Percentiles rank a stretch among this genome's conserved stretches.
These are phyloP conservation scores for Megalonaias nervosa DNA, from an alignment of 1,140 invertebrate species.

Conservation along the genomic window DNA sequence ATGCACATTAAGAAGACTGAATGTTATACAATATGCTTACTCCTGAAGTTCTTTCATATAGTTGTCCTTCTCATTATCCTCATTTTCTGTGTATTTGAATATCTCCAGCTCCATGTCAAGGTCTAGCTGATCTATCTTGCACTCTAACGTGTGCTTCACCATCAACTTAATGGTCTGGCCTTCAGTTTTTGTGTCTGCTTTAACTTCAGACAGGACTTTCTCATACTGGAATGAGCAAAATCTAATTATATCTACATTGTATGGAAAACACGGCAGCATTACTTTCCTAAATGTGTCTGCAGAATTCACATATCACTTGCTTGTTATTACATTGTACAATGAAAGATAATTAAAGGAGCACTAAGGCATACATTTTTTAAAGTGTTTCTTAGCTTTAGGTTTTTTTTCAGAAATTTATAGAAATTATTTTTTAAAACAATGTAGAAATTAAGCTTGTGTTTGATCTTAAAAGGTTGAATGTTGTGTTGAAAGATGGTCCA, in stretches of 20 bases:
- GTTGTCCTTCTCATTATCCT: slow-evolving; percentile 95
- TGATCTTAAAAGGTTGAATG: too few relatives aligned
- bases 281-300: too few relatives aligned
- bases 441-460: too few relatives aligned
- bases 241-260: background rate
- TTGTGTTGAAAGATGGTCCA: too few relatives aligned
- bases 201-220: slow-evolving; percentile 7
- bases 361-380: too few relatives aligned
- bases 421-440: too few relatives aligned
- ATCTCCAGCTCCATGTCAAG: slow-evolving; percentile 91
- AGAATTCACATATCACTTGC: too few relatives aligned
- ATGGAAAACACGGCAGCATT: too few relatives aligned
- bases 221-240: slow-evolving; percentile 26
- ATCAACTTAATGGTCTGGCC: slow-evolving; percentile 73
- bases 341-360: too few relatives aligned
- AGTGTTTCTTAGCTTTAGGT: too few relatives aligned
- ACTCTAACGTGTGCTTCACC: slow-evolving; percentile 81
- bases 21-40: slow-evolving; percentile 76
- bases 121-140: slow-evolving; percentile 85
- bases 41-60: slow-evolving; percentile 96
- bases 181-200: slow-evolving; percentile 22
- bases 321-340: too few relatives aligned
- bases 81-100: slow-evolving; percentile 95
- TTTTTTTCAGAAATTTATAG: too few relatives aligned
- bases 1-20: background rate